A percentile compares a stretch with the other conserved stretches of the same genome.
Evolutionary conservation across 2,888 invertebrate species (phyloP).

Genomic region (Lacanobia wlatinum): DNA sequence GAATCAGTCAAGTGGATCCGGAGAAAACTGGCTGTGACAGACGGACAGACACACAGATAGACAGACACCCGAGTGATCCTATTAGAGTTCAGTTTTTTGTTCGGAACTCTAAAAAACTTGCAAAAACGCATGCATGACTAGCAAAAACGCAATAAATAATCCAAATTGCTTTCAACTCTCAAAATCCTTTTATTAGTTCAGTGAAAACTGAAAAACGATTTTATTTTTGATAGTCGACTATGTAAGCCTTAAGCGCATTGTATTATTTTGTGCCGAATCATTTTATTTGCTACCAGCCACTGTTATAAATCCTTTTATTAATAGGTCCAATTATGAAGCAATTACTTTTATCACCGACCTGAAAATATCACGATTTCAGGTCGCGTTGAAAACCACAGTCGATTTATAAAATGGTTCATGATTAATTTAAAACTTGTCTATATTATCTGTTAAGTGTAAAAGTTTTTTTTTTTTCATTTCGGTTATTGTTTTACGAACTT

Average conservation of each 20-base stretch:
- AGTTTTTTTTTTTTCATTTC: not conserved
- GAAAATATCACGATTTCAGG: slow-evolving; percentile 48
- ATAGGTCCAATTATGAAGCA: slow-evolving; percentile 55
- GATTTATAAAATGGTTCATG: slow-evolving; percentile 43
- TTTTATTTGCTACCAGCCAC: slow-evolving; percentile 44
- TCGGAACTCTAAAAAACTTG: not conserved
- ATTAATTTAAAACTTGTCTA: slow-evolving; percentile 34
- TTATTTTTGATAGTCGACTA: slow-evolving; percentile 34
- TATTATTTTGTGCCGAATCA: slow-evolving; percentile 44
- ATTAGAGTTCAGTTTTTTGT: too few species aligned
- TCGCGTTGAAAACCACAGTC: slow-evolving; percentile 48
- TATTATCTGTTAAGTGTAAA: not conserved
- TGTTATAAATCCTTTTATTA: slow-evolving; percentile 57
- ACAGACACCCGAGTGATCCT: too few species aligned
- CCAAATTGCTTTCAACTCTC: slow-evolving; percentile 45
- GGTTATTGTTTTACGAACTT: not conserved
- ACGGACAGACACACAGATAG: too few species aligned
- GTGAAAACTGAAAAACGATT: slow-evolving; percentile 39
- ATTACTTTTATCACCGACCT: slow-evolving; percentile 53
- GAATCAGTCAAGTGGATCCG: too few species aligned
- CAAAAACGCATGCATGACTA: slow-evolving; percentile 17
- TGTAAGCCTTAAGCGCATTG: slow-evolving; percentile 31
- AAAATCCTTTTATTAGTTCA: slow-evolving; percentile 44
- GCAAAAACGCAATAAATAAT: slow-evolving; percentile 45
- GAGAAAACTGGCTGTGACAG: too few species aligned